Evolutionary conservation across 2,113 vertebrate species (phyloP), one percentile per base, ranked within the genome.

Genomic region (Isichthys henryi): DNA sequence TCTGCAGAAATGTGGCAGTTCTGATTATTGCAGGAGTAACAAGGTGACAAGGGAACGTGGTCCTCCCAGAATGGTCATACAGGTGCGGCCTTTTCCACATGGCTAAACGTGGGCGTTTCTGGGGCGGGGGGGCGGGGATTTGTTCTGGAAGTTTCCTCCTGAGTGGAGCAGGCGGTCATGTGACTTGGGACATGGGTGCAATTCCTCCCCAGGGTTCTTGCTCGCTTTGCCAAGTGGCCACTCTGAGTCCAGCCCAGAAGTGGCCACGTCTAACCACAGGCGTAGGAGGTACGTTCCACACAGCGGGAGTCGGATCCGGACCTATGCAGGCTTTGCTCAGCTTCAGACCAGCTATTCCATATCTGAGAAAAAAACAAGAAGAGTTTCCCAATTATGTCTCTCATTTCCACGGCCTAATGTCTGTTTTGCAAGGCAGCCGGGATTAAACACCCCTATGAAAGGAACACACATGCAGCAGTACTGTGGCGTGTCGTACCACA

Each of bases 1-100:
- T 84, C 56, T 31, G 31, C n/a, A 43, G 66, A 49, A 49, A 66
- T 27, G 50, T 43, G 31, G 53, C 53, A 39, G 19, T 89, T 56
- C 31, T n/a, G 58, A 43, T 86, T 89, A 89, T 86, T 89, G 83
- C 89, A 86, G 53, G 85, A 43, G 8, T 74, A 89, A 5, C 35
- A 89, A 5, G 49, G n/a, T 70, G 56, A 70, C 43, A n/a, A 6
- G 62, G 89, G 35, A 23, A 27, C 45, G 49, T 6, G 0, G 0
- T n/a, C 43, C 19, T 46, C 50, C 88, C 19, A n/a, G 23, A 23
- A 17, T 4, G 0, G 4, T 46, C 39, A 4, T 83, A 23, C 80
- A 46, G 82, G 21, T 48, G 39, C 1, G 9, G 43, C 43, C 45
- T 23, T 84, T 84, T 43, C 82, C 39, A 17, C 35, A 23, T 23